These are phyloP conservation scores for Cerastis rubricosa DNA, from an alignment of 2,888 invertebrate species.

Conservation along the genomic window DNA sequence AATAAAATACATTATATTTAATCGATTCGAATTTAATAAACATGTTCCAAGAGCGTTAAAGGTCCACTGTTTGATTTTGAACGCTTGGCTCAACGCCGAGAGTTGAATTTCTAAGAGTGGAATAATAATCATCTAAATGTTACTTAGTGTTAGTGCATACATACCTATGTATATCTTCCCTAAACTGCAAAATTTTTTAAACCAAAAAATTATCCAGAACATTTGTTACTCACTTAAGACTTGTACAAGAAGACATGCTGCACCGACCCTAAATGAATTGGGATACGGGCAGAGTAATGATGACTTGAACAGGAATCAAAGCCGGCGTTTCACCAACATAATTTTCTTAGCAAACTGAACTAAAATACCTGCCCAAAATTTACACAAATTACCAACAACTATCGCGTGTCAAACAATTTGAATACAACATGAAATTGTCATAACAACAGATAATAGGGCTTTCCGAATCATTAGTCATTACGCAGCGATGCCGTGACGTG, in stretches of 20 bases:
- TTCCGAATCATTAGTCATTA: slow-evolving; percentile 58
- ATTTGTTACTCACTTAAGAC: background rate
- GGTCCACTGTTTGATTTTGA: background rate
- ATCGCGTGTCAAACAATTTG: slow-evolving; percentile 9
- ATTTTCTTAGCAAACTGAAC: background rate
- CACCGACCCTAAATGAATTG: background rate
- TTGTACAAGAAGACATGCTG: background rate
- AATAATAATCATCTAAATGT: background rate
- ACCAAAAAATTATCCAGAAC: background rate
- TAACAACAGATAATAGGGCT: slow-evolving; percentile 17
- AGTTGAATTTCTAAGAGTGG: too few species aligned
- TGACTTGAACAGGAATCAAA: background rate
- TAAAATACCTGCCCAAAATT: slow-evolving; percentile 6
- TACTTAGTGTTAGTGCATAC: background rate
- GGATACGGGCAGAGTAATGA: background rate
- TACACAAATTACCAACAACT: background rate
- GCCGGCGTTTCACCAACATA: background rate
- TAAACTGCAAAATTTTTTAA: background rate
- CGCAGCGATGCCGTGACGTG: slow-evolving; percentile 48
- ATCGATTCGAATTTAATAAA: background rate
- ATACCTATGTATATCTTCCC: background rate
- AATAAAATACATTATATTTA: background rate
- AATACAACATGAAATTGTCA: slow-evolving; percentile 21
- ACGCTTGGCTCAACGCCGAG: background rate
- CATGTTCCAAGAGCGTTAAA: background rate